phyloP scores from a whole-genome alignment of 2,113 vertebrate species.

The Hippocampus guttulatus region DNA sequence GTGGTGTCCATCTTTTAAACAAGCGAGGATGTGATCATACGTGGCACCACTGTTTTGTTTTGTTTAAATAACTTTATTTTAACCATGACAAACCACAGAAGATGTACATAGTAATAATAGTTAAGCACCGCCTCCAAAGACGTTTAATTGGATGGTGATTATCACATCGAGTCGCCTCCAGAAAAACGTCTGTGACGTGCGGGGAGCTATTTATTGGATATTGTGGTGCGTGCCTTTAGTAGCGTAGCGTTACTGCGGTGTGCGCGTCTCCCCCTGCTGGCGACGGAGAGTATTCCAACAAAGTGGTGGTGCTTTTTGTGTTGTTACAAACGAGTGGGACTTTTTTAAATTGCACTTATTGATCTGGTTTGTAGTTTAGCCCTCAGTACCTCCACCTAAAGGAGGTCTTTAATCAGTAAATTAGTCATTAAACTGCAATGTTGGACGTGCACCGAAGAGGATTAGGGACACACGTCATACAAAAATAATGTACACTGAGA shows the following conservation, averaged over 20 bases:
- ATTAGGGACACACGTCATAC: not conserved
- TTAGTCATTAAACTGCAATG: not conserved
- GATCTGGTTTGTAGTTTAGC: conserved; percentile 12
- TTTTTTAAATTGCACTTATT: not conserved
- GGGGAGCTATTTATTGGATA: conserved; percentile 70
- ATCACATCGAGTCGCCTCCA: not conserved
- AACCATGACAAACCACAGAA: conserved; percentile 41
- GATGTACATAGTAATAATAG: conserved; percentile 42
- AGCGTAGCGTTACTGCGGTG: conserved; percentile 54
- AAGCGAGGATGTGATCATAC: not conserved
- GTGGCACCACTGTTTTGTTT: not conserved
- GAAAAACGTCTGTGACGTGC: conserved; percentile 30
- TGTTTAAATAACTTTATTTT: conserved; percentile 17
- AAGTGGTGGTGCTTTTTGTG: conserved; percentile 3
- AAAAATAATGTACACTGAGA: not conserved
- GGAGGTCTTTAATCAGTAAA: not conserved
- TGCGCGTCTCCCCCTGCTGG: conserved; percentile 27
- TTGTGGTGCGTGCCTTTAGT: conserved; percentile 64
- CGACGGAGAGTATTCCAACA: conserved; percentile 1
- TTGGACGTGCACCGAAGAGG: not conserved
- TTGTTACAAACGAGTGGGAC: conserved; percentile 1
- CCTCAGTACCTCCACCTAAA: not conserved
- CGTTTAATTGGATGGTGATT: not conserved
- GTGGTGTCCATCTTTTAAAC: conserved; percentile 10
- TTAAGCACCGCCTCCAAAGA: not conserved